These are phyloP conservation scores for Heliconius hermathena DNA, from an alignment of 1,140 invertebrate species.

Conservation along the genomic window DNA sequence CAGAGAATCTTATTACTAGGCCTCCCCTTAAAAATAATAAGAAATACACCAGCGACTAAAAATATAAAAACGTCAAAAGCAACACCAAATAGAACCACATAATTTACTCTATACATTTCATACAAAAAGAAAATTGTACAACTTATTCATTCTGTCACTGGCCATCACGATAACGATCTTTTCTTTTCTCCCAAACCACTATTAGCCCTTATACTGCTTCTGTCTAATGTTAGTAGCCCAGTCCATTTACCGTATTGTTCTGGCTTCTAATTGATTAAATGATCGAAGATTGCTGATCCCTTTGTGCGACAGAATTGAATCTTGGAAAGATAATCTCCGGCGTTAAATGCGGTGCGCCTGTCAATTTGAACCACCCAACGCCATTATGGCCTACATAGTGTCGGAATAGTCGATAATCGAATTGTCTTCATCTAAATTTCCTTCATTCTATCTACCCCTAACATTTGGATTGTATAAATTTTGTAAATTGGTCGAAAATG, in stretches of 20 bases:
- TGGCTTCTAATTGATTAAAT: slow-evolving; percentile 40
- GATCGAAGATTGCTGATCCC: slow-evolving; percentile 36
- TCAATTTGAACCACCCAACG: slow-evolving; percentile 20
- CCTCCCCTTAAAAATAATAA: background rate
- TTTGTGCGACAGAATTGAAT: slow-evolving; percentile 28
- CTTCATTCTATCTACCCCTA: background rate
- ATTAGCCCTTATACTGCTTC: slow-evolving; percentile 26
- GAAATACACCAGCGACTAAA: too few relatives aligned
- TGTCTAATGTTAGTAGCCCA: slow-evolving; percentile 19
- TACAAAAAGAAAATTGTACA: slow-evolving; percentile 25
- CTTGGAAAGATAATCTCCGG: slow-evolving; percentile 31
- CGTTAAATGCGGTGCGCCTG: slow-evolving; percentile 26
- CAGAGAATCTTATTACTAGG: too few relatives aligned
- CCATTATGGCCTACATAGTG: slow-evolving; percentile 14
- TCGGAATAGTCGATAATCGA: slow-evolving; percentile 20
- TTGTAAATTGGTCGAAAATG: slow-evolving; percentile 6
- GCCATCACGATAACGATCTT: slow-evolving; percentile 26
- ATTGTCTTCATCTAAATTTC: background rate
- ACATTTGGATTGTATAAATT: slow-evolving; percentile 9
- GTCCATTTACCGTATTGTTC: slow-evolving; percentile 35
- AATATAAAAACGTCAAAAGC: slow-evolving; percentile 1
- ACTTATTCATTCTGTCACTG: slow-evolving; percentile 24
- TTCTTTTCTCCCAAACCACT: slow-evolving; percentile 21
- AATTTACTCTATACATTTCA: background rate
- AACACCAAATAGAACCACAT: background rate